Percentiles rank a stretch among this genome's conserved stretches.
Conservation (phyloP, 2,888 invertebrate genomes). For the Caenorhabditis angaria region DNA sequence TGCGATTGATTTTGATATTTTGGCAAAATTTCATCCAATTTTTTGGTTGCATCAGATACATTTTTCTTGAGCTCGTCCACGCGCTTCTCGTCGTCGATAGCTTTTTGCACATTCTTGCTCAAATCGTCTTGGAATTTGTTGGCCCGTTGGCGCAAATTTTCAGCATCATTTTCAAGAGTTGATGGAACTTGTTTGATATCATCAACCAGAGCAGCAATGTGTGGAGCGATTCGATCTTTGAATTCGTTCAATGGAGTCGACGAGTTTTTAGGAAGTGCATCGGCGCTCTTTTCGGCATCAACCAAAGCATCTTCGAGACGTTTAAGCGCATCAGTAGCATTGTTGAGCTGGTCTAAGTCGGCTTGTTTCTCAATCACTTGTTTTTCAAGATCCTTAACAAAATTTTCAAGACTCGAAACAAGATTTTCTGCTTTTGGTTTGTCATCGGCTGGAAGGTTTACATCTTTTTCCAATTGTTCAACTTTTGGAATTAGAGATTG, state of each 20-base stretch:
- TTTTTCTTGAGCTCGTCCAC: constrained; percentile 33
- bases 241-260: constrained; percentile 30
- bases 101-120: constrained; percentile 21
- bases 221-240: constrained; percentile 29
- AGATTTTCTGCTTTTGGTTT: constrained; percentile 39
- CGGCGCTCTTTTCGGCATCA: constrained; percentile 27
- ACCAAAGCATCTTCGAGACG: constrained; percentile 40
- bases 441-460: constrained; percentile 36
- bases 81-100: constrained; percentile 17
- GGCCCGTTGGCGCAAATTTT: constrained; percentile 20
- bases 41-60: constrained; percentile 19
- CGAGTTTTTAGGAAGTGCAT: constrained; percentile 19
- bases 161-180: constrained; percentile 17
- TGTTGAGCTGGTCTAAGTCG: constrained; percentile 34
- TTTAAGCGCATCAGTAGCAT: constrained; percentile 39
- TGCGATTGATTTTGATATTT: constrained; percentile 17
- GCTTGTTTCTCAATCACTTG: constrained; percentile 32
- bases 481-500: constrained; percentile 41
- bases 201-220: constrained; percentile 27
- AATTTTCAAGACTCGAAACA: constrained; percentile 20
- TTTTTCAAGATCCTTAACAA: constrained; percentile 32
- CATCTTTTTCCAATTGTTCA: constrained; percentile 43
- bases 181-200: constrained; percentile 24
- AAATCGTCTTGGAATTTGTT: constrained; percentile 34
- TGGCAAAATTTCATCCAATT: constrained; percentile 17